Base-by-base conservation (phyloP, 2,797 vertebrate species). In the Xenops minutus region DNA sequence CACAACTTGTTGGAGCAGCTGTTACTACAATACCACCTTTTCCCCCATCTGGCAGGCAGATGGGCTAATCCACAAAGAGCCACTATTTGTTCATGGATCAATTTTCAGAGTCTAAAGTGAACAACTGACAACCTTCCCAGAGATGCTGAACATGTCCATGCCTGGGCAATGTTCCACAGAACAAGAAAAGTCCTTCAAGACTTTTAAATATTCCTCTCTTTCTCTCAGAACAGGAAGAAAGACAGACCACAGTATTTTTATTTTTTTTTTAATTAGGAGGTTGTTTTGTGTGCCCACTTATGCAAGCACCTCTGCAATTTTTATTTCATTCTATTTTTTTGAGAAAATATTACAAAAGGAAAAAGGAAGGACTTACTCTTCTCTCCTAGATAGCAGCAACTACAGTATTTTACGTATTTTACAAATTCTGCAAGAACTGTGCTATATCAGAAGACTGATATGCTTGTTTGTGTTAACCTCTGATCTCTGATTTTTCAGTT, bases 21-120 rank as follows among this genome's bases (percentile, higher is more conserved):
- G 95, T 78, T 78, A 13, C 52, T 83, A 13, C 6, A 41, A 41
- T 61, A 20, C 46, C 71, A 93, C 83, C 83, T 96, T 91, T 85
- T 12, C 76, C 49, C 93, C 95, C 89, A 93, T 93, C 95, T 97
- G 84, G 88, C 80, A 86, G 89, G 79, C 97, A 97, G 96, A 96
- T 97, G 96, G 96, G 63, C 93, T 94, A 68, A 95, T 94, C 89
- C 78, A 92, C 92, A 96, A 95, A 94, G 92, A 95, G 74, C 48
- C 68, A 81, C 72, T 96, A 87, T 93, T 93, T 97, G 79, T 91
- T 86, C 89, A 48, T 71, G 82, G 91, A 93, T 95, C 94, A 91
- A 49, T 94, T 97, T 95, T 67, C 91, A 93, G 83, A 56, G 54
- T 49, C 63, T 88, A 4, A 93, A 96, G 72, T 59, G 92, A 94